Base-by-base conservation (phyloP, 2,888 invertebrate species). In the Pachycephus smyrnensis region DNA sequence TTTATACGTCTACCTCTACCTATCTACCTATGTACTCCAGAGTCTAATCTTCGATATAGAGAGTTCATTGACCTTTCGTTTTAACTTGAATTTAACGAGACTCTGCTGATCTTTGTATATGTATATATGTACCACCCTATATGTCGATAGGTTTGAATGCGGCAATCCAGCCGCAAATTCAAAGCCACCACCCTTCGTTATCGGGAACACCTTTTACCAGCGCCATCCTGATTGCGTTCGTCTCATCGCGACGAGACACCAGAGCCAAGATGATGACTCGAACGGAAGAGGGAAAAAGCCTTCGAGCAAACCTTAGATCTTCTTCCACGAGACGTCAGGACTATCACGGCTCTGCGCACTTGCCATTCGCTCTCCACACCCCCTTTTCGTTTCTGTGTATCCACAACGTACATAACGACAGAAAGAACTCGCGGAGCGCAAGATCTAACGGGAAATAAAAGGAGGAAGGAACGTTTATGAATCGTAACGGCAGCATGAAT, bases 401-500 rank as follows among this genome's bases (percentile, higher is more conserved):
- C 23, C 55, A 55, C 55, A 23, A 55, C 2, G 55, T 55, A 55
- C 55, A 55, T 55, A 55, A 55, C 55, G 55, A 55, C 23, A 55
- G 55, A 55, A 55, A 55, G 23, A 55, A 55, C 55, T 55, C 55
- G 55, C 55, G 55, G 9, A 55, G 55, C 55, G 55, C 15, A 55
- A 55, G 55, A 55, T 55, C 55, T 23, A 23, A 55, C 23, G 55
- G 55, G 55, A 55, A 55, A 55, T 9, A 23, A 23, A 55, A 55
- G 55, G 23, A 23, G 55, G 2, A 84, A 84, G 77, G 77, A 85
- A 83, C 82, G 83, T 84, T 88, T 87, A 88, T 89, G 89, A 89
- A 89, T 89, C 87, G 86, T 88, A 88, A 86, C 86, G 85, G 85
- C 85, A 9, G 86, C 86, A 88, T 89, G 88, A 89, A 89, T 89